Conservation (phyloP, 2,888 invertebrate species). For the Andrena hattorfiana region DNA sequence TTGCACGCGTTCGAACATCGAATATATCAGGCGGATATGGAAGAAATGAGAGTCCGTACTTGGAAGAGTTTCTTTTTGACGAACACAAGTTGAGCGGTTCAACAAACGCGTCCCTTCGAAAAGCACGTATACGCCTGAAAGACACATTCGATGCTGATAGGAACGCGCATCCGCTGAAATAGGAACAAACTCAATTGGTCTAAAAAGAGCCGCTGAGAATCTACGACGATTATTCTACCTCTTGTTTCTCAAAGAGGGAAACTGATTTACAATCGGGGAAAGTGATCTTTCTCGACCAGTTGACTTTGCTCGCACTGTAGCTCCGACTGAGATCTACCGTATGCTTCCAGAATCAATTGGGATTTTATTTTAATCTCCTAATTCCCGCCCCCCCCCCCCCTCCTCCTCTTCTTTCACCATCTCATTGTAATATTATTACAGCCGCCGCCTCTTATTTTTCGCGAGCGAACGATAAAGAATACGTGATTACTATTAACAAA, state of each 20-base stretch:
- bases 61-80: no score
- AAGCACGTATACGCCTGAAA: neutral
- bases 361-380: constrained; percentile 41
- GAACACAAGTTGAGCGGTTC: no score
- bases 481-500: constrained; percentile 62
- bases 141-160: constrained; percentile 19
- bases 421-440: constrained; percentile 36
- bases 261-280: neutral
- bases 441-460: constrained; percentile 39
- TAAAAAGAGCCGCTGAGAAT: neutral
- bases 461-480: constrained; percentile 56
- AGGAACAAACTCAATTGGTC: neutral
- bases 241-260: neutral
- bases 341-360: constrained; percentile 59
- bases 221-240: neutral
- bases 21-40: constrained; percentile 23
- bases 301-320: neutral
- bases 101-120: no score
- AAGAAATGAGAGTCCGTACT: no score
- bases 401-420: constrained; percentile 34
- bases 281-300: neutral
- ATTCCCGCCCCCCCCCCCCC: constrained; percentile 26
- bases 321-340: constrained; percentile 32
- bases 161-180: constrained; percentile 35
- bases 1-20: constrained; percentile 37